Base-by-base conservation (phyloP, 2,888 invertebrate species). In the Macrosoma leucophasiata region DNA sequence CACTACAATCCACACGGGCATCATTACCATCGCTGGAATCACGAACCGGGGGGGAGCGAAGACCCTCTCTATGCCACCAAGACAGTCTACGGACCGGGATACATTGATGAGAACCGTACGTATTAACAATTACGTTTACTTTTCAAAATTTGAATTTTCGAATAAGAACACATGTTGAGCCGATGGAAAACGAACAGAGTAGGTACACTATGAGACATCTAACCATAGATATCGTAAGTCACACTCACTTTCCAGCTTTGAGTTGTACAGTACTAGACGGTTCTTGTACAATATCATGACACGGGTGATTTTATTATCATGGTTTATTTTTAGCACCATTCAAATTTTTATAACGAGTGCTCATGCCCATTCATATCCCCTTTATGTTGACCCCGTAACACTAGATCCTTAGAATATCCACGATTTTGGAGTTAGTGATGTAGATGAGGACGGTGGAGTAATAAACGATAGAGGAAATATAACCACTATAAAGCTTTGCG, bases 221-320 rank as follows among this genome's bases (percentile, higher is more conserved):
- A 79, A 84, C 84, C 84, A 84, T 84, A 84, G 84, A 84, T 74
- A 84, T 84, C 84, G 84, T 84, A 82, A 72, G 62, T 70, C 62
- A 63, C 69, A 76, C 66, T 58, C 39, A 30, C 36, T 35, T 43
- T 62, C 50, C 60, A 63, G 68, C 73, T 76, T 74, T 50, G 43
- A 53, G 62, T 58, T 75, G 72, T 77, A 78, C 65, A 75, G 67
- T 56, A 58, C 58, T 60, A 62, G 55, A 46, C 24, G 39, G 39
- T 40, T 46, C 45, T 43, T 41, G 31, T 38, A 39, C 38, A 37
- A 46, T 34, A 36, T 46, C 46, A 51, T 46, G 24, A 46, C 48
- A 50, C 50, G 39, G 43, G 33, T 44, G 43, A 33, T 46, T 46
- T 39, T 44, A 27, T 35, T 35, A 24, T 42, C 43, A 48, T 43